Conservation (phyloP, 2,113 vertebrate genomes). For the Himantopus leucocephalus region DNA sequence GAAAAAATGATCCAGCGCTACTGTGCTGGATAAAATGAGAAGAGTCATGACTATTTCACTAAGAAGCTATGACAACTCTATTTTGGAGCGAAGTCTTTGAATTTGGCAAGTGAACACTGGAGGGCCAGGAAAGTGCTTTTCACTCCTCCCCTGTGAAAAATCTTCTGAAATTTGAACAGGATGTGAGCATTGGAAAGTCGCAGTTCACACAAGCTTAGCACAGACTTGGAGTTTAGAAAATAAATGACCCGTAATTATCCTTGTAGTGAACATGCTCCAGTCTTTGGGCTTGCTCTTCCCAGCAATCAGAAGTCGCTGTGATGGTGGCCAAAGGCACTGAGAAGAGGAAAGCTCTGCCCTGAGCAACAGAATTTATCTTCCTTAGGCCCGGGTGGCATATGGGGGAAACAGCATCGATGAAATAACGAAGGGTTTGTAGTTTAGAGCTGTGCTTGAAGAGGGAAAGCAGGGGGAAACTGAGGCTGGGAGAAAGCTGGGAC, state of each 20-base stretch:
- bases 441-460: neutral
- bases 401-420: neutral
- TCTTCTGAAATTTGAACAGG: conserved; percentile 24
- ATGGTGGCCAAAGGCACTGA: neutral
- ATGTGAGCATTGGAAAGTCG: neutral
- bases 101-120: neutral
- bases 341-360: neutral
- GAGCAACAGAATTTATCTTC: neutral
- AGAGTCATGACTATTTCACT: neutral
- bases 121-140: conserved; percentile 22
- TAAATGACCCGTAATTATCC: neutral
- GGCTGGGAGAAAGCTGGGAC: neutral
- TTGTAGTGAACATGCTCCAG: neutral
- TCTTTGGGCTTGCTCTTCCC: neutral
- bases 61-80: neutral
- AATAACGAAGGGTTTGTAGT: neutral
- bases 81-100: neutral
- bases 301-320: neutral
- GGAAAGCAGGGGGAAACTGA: neutral
- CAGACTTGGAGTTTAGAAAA: neutral
- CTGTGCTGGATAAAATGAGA: neutral
- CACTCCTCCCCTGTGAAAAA: conserved; percentile 27
- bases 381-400: neutral
- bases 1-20: neutral
- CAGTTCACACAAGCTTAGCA: conserved; percentile 10